Conservation (phyloP, 2,888 invertebrate genomes). For the Synanthedon tipuliformis region DNA sequence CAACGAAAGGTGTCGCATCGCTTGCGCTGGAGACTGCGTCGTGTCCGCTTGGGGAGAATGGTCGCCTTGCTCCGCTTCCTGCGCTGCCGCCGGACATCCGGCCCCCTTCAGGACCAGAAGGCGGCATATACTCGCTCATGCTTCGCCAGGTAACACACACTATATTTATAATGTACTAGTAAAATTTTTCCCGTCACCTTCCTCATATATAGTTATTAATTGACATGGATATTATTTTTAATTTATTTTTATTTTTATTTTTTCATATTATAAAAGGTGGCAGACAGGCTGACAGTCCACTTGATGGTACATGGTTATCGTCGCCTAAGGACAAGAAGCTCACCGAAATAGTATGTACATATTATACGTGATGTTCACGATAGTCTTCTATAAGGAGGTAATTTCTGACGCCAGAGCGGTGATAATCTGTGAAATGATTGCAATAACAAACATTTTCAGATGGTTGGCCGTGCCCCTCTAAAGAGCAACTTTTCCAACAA, state of each 20-base stretch:
- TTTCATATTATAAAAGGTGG: too few species aligned
- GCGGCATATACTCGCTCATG: constrained; percentile 48
- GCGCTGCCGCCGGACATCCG: constrained; percentile 37
- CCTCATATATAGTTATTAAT: too few species aligned
- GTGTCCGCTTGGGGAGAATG: constrained; percentile 74
- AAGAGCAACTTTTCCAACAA: constrained; percentile 65
- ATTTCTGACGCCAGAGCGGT: not conserved
- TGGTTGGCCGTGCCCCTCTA: constrained; percentile 68
- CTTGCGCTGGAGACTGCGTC: constrained; percentile 77
- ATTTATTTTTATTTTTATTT: too few species aligned
- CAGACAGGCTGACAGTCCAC: too few species aligned
- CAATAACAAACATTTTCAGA: constrained; percentile 27
- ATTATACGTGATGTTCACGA: too few species aligned
- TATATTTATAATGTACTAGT: too few species aligned
- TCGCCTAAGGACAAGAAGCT: too few species aligned
- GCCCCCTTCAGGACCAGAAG: constrained; percentile 33
- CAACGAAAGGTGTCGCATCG: constrained; percentile 71
- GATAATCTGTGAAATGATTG: not conserved
- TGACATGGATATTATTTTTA: too few species aligned
- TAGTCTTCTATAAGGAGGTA: too few species aligned
- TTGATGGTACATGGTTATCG: too few species aligned
- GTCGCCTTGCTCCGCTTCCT: constrained; percentile 58
- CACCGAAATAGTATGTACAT: too few species aligned
- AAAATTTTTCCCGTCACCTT: too few species aligned
- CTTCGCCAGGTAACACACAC: constrained; percentile 35